Evolutionary conservation across 2,888 invertebrate species (phyloP), one percentile per base, ranked within the genome.

Genomic region (Kryphioiulus occultus): DNA sequence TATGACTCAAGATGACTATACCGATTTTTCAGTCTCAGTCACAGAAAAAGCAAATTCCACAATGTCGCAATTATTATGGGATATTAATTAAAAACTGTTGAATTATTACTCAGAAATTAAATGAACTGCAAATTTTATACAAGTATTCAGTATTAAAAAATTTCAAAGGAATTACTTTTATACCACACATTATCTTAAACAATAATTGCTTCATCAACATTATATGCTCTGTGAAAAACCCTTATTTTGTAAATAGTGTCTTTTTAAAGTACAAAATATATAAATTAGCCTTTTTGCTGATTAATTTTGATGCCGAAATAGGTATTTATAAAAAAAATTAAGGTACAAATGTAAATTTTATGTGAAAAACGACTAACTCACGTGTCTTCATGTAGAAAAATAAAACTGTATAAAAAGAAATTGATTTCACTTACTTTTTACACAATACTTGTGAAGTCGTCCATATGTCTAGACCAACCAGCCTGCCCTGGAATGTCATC

Each of bases 371-470:
- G 35, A 35, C 35, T 78, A 30, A 78, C 78, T 78, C 30, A 78
- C 12, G 30, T 78, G 32, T 85, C 19, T 47, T 30, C 30, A 32
- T 78, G 78, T 78, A 32, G 78, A 30, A 26, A 78, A 78, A 78
- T 78, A 78, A 85, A 42, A 12, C 39, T 39, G 26, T 85, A 17
- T 39, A 44, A 85, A 26, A 26, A 5, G 39, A 39, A 44, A 26
- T 4, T 30, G 17, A 83, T 39, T 12, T 26, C 42, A 39, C 42
- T 85, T 26, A 85, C 42, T 85, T 85, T 17, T 68, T 84, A 87
- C n/a, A 87, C 87, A 32, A 87, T 85, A 85, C 35, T 59, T 53
- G 87, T 87, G 68, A 87, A 87, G 35, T 87, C 87, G 42, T 87
- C 85, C 84, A 84, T 87, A 22, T 87, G 87, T 19, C 84, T 82